Evolutionary conservation across 2,888 invertebrate species (phyloP), one percentile per base, ranked within the genome.

Genomic region (Shargacucullia verbasci): DNA sequence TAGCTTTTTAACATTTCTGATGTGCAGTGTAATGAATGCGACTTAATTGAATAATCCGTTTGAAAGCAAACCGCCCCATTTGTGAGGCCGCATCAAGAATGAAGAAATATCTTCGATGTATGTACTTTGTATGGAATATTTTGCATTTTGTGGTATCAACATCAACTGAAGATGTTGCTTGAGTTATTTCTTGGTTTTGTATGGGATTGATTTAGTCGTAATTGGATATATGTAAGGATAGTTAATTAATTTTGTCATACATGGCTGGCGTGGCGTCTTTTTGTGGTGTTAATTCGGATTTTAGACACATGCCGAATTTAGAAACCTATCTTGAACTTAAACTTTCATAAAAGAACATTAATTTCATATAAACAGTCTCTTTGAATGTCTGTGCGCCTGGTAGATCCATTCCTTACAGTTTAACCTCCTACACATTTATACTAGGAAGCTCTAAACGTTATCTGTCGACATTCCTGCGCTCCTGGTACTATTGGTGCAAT

Each of bases 21-120:
- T 83, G 80, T 76, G 73, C 59, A 58, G 68, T 67, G 60, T 86
- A 86, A 87, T 84, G 81, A 82, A 87, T 84, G 81, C 79, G 63
- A 68, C 77, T 80, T 86, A 83, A 87, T 87, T 88, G 85, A 86
- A 86, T 81, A 82, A 83, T 81, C 78, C 72, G 75, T 80, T 79
- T 78, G 65, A 72, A 68, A 70, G 70, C 60, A 34, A 50, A 74
- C 83, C 80, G 85, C 79, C 73, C 65, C 58, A 68, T 64, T 77
- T 73, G 73, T 67, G 72, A 71, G 9, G 57, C 62, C 68, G 49
- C 43, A 57, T 47, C 35, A 45, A 34, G 46, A 49, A 74, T 66
- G 56, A 70, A 67, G 70, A 59, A 67, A 70, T 75, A 56, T 63
- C 59, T 55, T 37, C 12, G 33, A 27, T 65, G 31, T 47, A 25